A percentile compares a stretch with the other conserved stretches of the same genome.
These are phyloP conservation scores for Dendroctonus ponderosae DNA, from an alignment of 1,140 invertebrate genomes.

Conservation along the genomic window DNA sequence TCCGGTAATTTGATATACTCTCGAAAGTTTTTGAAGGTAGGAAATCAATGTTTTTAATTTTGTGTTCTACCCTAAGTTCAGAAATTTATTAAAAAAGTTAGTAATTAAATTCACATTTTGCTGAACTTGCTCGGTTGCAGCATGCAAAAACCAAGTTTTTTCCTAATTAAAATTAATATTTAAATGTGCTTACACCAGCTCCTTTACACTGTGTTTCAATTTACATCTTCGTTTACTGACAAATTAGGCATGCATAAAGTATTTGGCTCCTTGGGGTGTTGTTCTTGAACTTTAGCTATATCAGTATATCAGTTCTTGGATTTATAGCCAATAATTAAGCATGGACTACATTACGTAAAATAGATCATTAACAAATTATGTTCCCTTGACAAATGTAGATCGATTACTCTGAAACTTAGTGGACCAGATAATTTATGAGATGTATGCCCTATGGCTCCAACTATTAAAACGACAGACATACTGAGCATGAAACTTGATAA, in stretches of 20 bases:
- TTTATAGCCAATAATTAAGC: too few species aligned
- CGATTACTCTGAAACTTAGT: constrained; percentile 15
- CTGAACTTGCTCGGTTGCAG: constrained; percentile 1
- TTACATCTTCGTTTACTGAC: too few species aligned
- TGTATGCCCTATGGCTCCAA: constrained; percentile 1
- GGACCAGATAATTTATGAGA: constrained; percentile 17
- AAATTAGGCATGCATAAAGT: too few species aligned
- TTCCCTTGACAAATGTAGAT: constrained; percentile 17
- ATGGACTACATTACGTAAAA: too few species aligned
- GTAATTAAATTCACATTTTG: constrained; percentile 24
- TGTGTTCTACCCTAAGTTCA: constrained; percentile 7
- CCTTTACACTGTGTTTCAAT: too few species aligned
- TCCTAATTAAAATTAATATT: constrained; percentile 7
- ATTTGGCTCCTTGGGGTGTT: too few species aligned
- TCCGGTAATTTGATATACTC: constrained; percentile 21
- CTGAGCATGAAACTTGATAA: constrained; percentile 6
- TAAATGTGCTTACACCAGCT: background rate
- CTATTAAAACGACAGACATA: constrained; percentile 10
- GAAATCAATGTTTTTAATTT: constrained; percentile 26
- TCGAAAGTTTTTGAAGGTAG: constrained; percentile 18
- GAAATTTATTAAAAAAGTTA: constrained; percentile 23
- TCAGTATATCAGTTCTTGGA: too few species aligned
- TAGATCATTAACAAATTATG: constrained; percentile 7
- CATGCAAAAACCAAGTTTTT: constrained; percentile 1
- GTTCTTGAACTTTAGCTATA: too few species aligned